A percentile compares a stretch with the other conserved stretches of the same genome.
Evolutionary conservation across 2,113 vertebrate genomes (phyloP).

Genomic region (Nanorana parkeri): DNA sequence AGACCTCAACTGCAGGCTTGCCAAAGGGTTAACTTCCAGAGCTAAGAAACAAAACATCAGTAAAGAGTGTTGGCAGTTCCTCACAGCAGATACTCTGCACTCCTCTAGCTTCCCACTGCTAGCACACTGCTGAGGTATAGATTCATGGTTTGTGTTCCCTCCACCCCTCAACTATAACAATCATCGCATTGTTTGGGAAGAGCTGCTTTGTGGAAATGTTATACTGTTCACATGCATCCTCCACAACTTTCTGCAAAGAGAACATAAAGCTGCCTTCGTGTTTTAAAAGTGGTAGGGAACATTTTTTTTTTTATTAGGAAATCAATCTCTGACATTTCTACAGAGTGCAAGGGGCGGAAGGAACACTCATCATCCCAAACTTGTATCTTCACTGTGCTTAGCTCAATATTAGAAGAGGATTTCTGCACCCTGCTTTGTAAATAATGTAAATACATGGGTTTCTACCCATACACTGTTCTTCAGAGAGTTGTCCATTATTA

Average conservation of each 20-base stretch:
- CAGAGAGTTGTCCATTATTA: too few species aligned
- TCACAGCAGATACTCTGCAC: constrained; percentile 6
- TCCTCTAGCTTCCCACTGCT: constrained; percentile 26
- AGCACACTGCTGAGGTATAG: constrained; percentile 37
- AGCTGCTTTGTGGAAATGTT: constrained; percentile 24
- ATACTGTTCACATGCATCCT: constrained; percentile 25
- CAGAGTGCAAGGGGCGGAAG: not conserved
- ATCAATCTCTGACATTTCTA: constrained; percentile 11
- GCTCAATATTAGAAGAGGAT: too few species aligned
- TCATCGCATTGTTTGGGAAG: constrained; percentile 23
- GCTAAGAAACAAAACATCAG: constrained; percentile 58
- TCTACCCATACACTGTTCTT: too few species aligned
- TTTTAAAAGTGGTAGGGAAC: constrained; percentile 23
- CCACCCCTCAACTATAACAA: constrained; percentile 10
- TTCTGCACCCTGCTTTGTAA: too few species aligned
- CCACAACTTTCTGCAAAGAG: constrained; percentile 39
- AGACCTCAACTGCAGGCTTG: not conserved
- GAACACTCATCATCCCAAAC: not conserved
- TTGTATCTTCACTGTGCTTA: not conserved
- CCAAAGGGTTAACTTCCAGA: constrained; percentile 9
- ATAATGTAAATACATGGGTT: too few species aligned
- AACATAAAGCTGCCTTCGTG: constrained; percentile 43
- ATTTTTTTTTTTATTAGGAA: constrained; percentile 31
- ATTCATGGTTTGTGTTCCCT: constrained; percentile 30
- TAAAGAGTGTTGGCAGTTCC: constrained; percentile 7